Conservation (phyloP, 23 tunicate species). For the Halocynthia aurantium region DNA sequence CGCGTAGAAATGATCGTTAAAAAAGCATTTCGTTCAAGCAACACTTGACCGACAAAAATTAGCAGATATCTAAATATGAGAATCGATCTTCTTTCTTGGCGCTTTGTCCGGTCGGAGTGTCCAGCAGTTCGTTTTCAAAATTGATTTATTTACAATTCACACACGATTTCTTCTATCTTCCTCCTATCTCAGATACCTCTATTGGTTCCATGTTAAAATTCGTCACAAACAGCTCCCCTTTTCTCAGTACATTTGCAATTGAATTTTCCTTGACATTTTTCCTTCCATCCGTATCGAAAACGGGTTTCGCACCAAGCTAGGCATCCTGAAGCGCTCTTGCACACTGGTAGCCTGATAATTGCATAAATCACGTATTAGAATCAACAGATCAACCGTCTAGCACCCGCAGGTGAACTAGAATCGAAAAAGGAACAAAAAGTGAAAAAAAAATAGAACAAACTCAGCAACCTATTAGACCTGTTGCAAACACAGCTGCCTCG, state of each 20-base stretch:
- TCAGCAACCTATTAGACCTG: neutral
- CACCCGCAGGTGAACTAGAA: neutral
- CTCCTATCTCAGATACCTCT: too few relatives aligned
- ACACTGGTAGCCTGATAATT: slow-evolving; percentile 32
- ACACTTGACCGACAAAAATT: too few relatives aligned
- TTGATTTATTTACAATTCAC: too few relatives aligned
- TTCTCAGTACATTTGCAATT: slow-evolving; percentile 33
- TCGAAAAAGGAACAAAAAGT: neutral
- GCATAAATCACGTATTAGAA: neutral
- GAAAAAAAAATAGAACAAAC: neutral
- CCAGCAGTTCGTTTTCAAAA: too few relatives aligned
- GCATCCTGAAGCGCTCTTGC: slow-evolving; percentile 41
- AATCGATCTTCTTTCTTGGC: too few relatives aligned
- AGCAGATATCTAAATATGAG: too few relatives aligned
- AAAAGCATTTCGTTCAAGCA: too few relatives aligned
- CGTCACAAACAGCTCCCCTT: slow-evolving; percentile 15
- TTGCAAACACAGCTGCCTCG: slow-evolving; percentile 9
- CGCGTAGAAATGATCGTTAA: too few relatives aligned
- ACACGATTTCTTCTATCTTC: too few relatives aligned
- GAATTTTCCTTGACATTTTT: slow-evolving; percentile 40
- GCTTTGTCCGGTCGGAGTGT: too few relatives aligned
- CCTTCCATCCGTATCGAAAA: slow-evolving; percentile 19
- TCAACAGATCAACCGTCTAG: neutral
- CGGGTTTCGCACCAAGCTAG: slow-evolving; percentile 40
- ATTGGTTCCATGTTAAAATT: neutral